phyloP scores from a whole-genome alignment of 1,140 invertebrate species.

The Adelges cooleyi region DNA sequence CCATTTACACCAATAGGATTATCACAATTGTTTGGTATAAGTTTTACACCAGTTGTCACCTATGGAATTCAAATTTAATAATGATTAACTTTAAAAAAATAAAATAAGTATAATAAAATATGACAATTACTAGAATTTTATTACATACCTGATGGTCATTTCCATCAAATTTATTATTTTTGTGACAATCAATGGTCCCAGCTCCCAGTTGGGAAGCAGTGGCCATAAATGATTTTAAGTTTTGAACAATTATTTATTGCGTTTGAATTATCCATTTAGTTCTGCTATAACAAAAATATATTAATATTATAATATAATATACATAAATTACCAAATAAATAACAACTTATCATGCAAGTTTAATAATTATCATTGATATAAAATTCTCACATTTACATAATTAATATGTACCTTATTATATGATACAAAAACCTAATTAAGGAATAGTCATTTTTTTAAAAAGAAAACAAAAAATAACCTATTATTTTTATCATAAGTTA shows the following conservation, averaged over 20 bases:
- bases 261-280: slow-evolving; percentile 24
- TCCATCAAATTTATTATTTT: slow-evolving; percentile 24
- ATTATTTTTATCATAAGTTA: background rate
- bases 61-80: background rate
- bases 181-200: slow-evolving; percentile 28
- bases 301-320: too few relatives aligned
- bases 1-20: slow-evolving; percentile 22
- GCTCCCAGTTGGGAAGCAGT: slow-evolving; percentile 27
- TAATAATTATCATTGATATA: too few relatives aligned
- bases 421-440: background rate
- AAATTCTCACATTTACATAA: too few relatives aligned
- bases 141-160: slow-evolving; percentile 19
- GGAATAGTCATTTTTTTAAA: background rate
- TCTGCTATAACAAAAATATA: slow-evolving; percentile 1
- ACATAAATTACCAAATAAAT: too few relatives aligned
- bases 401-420: too few relatives aligned
- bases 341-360: too few relatives aligned
- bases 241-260: slow-evolving; percentile 20
- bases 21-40: slow-evolving; percentile 27
- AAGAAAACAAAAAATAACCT: too few relatives aligned
- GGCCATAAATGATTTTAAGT: slow-evolving; percentile 27
- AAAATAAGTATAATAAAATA: background rate
- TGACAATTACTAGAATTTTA: background rate
- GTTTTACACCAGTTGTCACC: slow-evolving; percentile 23
- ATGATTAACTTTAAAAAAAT: background rate